Base-by-base conservation (phyloP, 2,113 vertebrate genomes). In the Oryzias curvinotus region DNA sequence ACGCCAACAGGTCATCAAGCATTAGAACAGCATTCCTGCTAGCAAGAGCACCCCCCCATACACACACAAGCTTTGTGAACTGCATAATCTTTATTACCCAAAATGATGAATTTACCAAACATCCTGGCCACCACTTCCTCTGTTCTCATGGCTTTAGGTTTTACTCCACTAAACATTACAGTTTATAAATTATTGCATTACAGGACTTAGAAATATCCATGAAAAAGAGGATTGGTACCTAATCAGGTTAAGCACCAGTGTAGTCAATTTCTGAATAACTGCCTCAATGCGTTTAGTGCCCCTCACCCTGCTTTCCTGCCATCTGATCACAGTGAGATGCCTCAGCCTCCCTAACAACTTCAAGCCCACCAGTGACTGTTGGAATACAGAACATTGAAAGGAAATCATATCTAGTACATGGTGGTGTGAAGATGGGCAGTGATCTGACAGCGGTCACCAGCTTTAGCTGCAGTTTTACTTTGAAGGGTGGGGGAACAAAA, bases 31-130 rank as follows among this genome's bases (percentile, higher is more conserved):
- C 36, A 36, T 36, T 36, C 10, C 36, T 36, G 10, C 8, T 36
- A 30, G 36, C 42, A 58, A 36, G 47, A 28, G 0, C 45, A 68
- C 3, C 44, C 57, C 73, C 46, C 57, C 73, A 77, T 41, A 65
- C 66, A 68, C 0, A 19, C 68, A 56, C 72, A 23, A 23, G 23
- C 30, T 65, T 48, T 1, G 45, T 73, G 45, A 77, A 77, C 78
- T 82, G 69, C 73, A 76, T 56, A 68, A 58, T 18, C 25, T 55
- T 85, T 85, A 85, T 82, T 82, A 64, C 77, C 74, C 73, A 73
- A 81, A 73, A 78, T 43, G 62, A 62, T 55, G 15, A 71, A 57
- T 59, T 61, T 68, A 43, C 44, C 77, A 67, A 60, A 69, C 68
- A 75, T 46, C 57, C 65, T 12, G 36, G 12, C 36, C 36, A 51